Percentiles rank a stretch among this genome's conserved stretches.
Conservation (phyloP, 2,113 vertebrate genomes). For the Stictonetta naevosa region DNA sequence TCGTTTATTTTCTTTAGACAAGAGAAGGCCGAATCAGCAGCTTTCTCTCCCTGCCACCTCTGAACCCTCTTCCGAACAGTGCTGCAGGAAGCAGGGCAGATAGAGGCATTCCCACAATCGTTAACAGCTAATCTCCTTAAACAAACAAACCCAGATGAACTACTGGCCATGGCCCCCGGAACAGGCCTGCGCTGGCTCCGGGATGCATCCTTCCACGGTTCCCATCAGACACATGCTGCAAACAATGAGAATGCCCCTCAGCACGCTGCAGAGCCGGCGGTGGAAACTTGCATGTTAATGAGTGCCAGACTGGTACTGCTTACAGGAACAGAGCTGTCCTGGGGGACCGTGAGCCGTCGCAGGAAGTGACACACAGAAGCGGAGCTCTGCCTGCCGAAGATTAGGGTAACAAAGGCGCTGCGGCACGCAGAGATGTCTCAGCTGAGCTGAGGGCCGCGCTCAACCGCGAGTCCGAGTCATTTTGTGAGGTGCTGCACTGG, state of each 20-base stretch:
- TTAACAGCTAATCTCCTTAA: neutral
- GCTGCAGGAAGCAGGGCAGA: neutral
- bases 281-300: neutral
- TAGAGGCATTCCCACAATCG: constrained; percentile 19
- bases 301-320: neutral
- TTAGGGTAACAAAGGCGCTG: neutral
- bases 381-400: neutral
- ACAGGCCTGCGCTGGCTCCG: fast-evolving
- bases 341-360: neutral
- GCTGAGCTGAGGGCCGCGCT: fast-evolving
- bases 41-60: neutral
- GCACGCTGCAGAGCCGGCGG: neutral
- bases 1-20: neutral
- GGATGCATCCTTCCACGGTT: neutral
- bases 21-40: neutral
- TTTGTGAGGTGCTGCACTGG: neutral
- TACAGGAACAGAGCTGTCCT: neutral
- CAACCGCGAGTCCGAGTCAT: neutral
- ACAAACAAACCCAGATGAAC: neutral
- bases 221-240: neutral
- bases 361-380: neutral
- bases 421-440: neutral
- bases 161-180: neutral
- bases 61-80: neutral
- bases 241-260: neutral